Evolutionary conservation across 1,140 invertebrate genomes (phyloP).

Genomic region (Scaptomyza pallida): DNA sequence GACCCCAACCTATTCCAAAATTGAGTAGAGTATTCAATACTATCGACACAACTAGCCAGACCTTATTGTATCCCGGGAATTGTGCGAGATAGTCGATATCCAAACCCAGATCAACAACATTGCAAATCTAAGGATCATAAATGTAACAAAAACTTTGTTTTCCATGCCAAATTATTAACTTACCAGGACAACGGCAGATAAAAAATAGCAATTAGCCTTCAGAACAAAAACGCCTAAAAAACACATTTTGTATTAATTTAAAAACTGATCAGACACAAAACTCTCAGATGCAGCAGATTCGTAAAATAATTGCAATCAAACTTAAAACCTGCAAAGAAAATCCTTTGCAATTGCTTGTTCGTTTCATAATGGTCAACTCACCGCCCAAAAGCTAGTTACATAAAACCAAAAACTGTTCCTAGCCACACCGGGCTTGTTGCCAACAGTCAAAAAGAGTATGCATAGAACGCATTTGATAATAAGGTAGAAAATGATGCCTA

Average conservation of each 20-base stretch:
- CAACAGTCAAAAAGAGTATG: neutral
- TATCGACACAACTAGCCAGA: neutral
- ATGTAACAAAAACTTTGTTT: neutral
- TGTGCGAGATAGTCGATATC: neutral
- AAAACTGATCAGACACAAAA: neutral
- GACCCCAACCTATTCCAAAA: neutral
- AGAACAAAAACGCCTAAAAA: neutral
- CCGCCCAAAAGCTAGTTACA: neutral
- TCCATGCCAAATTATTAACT: neutral
- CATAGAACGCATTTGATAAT: neutral
- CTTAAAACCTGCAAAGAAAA: neutral
- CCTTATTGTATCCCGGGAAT: neutral
- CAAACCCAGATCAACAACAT: neutral
- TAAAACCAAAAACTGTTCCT: neutral
- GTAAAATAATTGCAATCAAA: neutral
- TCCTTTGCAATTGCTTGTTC: neutral
- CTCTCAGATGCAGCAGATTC: neutral
- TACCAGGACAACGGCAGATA: constrained; percentile 3
- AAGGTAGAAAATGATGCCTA: neutral
- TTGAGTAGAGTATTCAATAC: neutral
- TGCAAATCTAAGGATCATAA: neutral
- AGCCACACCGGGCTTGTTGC: neutral
- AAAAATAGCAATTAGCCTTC: neutral
- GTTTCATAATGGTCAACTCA: neutral
- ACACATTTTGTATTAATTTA: constrained; percentile 9